These are phyloP conservation scores for Chironomus tepperi DNA, from an alignment of 1,140 invertebrate species.

Conservation along the genomic window DNA sequence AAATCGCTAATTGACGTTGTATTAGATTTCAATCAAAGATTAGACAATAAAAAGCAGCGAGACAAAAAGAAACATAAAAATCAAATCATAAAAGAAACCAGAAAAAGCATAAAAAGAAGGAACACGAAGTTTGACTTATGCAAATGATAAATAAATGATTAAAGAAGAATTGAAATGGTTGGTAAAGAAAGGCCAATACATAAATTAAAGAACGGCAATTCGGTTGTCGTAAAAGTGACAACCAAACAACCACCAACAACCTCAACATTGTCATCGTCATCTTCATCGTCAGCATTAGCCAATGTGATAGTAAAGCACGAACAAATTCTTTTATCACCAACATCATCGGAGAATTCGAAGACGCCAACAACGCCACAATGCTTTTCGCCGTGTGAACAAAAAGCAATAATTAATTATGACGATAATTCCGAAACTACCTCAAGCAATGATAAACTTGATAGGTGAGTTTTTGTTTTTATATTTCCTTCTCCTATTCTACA, in stretches of 20 bases:
- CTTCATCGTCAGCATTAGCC: too few species aligned
- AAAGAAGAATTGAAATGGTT: conserved; percentile 21
- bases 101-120: neutral
- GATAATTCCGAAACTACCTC: neutral
- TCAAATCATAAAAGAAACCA: neutral
- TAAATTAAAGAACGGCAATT: neutral
- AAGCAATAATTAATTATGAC: conserved; percentile 11
- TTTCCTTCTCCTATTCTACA: neutral
- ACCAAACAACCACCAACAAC: too few species aligned
- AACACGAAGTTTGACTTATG: neutral
- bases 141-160: neutral
- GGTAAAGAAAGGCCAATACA: neutral
- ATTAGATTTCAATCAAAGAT: too few species aligned
- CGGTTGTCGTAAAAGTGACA: neutral
- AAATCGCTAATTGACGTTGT: too few species aligned
- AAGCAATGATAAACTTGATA: neutral
- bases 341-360: neutral
- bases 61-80: neutral
- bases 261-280: too few species aligned
- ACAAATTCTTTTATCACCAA: neutral
- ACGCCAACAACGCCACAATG: neutral
- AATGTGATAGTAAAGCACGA: neutral
- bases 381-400: neutral
- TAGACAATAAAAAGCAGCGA: neutral
- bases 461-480: neutral